Percentiles rank a stretch among this genome's conserved stretches.
Conservation (phyloP, 2,888 invertebrate genomes). For the Odontomyia ornata region DNA sequence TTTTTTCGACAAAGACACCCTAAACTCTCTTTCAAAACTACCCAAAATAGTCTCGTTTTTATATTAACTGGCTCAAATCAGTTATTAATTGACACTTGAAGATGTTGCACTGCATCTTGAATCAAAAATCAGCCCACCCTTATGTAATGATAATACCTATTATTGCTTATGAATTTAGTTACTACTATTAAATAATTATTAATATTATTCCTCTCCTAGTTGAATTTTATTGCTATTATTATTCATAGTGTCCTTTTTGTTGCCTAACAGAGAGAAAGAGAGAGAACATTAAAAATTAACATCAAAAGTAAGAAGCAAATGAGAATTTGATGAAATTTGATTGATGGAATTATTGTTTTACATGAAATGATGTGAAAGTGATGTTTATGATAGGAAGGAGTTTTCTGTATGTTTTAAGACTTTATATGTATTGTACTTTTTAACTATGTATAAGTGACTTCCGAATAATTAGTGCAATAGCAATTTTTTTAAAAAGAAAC, state of each 20-base stretch:
- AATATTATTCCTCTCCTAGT: conserved; percentile 6
- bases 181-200: neutral
- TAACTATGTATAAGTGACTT: conserved; percentile 43
- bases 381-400: neutral
- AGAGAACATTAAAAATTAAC: neutral
- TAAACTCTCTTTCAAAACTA: neutral
- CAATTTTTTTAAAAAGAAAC: conserved; percentile 32
- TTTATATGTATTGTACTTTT: conserved; percentile 33
- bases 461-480: conserved; percentile 44
- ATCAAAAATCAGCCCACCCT: conserved; percentile 19
- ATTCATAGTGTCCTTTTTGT: neutral
- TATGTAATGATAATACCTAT: neutral
- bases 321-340: neutral
- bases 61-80: neutral
- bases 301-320: neutral
- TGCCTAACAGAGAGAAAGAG: neutral
- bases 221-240: conserved; percentile 4
- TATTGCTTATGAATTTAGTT: conserved; percentile 14
- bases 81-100: neutral
- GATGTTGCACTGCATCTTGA: neutral
- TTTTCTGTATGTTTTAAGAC: conserved; percentile 24
- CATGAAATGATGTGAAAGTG: neutral
- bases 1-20: neutral
- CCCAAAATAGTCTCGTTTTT: neutral
- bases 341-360: neutral